phyloP scores from a whole-genome alignment of 1,140 invertebrate genomes.

The Arctopsyche grandis region DNA sequence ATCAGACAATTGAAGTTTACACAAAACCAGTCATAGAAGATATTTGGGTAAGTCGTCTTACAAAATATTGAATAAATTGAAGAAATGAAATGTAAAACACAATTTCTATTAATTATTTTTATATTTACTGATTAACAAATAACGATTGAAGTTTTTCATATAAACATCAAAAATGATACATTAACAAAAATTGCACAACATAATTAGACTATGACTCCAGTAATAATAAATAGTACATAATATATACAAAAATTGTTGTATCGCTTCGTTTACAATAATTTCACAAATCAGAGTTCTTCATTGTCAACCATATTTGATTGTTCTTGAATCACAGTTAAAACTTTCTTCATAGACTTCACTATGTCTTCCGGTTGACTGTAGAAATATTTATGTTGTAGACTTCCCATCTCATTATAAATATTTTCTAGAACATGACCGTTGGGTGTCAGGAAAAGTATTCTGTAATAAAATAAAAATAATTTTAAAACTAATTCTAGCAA shows the following conservation, averaged over 20 bases:
- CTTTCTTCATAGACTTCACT: constrained; percentile 64
- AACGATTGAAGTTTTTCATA: not conserved
- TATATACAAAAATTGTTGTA: no score
- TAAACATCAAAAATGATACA: not conserved
- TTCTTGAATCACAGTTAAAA: constrained; percentile 27
- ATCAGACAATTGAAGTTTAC: constrained; percentile 66
- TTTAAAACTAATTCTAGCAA: not conserved
- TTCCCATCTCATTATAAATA: constrained; percentile 68
- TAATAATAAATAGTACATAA: not conserved
- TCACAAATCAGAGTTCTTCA: constrained; percentile 20
- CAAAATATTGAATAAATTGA: constrained; percentile 20
- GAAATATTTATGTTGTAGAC: constrained; percentile 70
- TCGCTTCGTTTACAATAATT: no score
- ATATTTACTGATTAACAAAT: no score
- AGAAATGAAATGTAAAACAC: not conserved
- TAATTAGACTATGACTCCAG: not conserved
- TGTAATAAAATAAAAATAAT: constrained; percentile 49
- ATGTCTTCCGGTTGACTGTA: constrained; percentile 67
- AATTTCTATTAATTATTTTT: not conserved
- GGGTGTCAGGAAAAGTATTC: constrained; percentile 64
- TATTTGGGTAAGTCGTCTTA: constrained; percentile 54
- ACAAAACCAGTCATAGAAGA: constrained; percentile 66
- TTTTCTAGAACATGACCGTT: constrained; percentile 65
- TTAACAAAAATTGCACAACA: not conserved
- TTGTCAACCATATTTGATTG: not conserved